Evolutionary conservation across 1,140 invertebrate species (phyloP), one percentile per base, ranked within the genome.

Genomic region (Gonatopus flavifemur): DNA sequence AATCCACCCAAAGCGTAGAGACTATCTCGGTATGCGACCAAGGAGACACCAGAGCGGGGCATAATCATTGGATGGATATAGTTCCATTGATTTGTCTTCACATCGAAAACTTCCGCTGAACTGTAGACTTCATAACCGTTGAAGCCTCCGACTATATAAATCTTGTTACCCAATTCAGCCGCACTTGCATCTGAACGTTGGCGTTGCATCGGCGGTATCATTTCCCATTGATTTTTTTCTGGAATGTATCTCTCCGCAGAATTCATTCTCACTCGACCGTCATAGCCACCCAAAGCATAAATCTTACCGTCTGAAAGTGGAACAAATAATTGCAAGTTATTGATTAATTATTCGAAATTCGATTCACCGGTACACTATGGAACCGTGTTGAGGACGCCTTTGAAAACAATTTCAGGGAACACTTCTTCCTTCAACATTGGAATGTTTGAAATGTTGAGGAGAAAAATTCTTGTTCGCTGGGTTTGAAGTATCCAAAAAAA

Each of bases 211-310:
- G 86, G 81, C 1, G 85, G 80, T 18, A 95, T 87, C 48, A 91
- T 78, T 15, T 90, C 87, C 93, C 93, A 96, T 66, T 89, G 87
- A 62, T 90, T 86, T 44, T 80, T 82, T 13, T 79, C 73, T 2
- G 86, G 86, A 60, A 88, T 84, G 71, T 88, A 91, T 19, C 84
- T 74, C 66, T 90, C 88, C 0, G 82, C 87, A 2, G 86, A 87
- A 55, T 81, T 87, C 72, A 93, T 83, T 10, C 91, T 82, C 47
- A 85, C 84, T 52, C 88, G 85, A 12, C 92, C 91, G 74, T 94
- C 91, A 73, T 91, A 94, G 1, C 93, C 93, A 10, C 92, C 90
- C 72, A 94, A 86, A 0, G 91, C 90, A 73, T 93, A 94, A 54
- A 94, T 88, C 59, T 83, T 84, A 28, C 84, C 87, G 20, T 85